Base-by-base conservation (phyloP, 1,140 invertebrate species). In the Charaxes varanes region DNA sequence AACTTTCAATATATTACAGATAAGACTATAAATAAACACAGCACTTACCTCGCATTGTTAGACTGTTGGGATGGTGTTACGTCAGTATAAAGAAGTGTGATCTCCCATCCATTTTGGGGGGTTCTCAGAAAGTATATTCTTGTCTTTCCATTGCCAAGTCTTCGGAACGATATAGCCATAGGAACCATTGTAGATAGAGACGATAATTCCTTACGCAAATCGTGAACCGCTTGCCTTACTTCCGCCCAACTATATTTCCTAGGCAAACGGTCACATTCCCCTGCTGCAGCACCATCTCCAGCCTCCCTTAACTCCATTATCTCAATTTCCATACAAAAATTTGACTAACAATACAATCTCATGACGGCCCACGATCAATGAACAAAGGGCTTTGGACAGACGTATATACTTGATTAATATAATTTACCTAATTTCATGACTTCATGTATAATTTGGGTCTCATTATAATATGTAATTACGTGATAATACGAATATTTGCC, bases 51-150 rank as follows among this genome's bases (percentile, higher is more conserved):
- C 3, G 58, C 38, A 41, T 63, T 73, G 33, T 46, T 68, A 4
- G 66, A 42, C n/a, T 73, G 57, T n/a, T 58, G 28, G 11, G 61
- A 51, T 15, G 60, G 59, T 28, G 89, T 87, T 8, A 97, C 87
- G 73, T 97, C 96, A 2, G 91, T 89, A 68, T 93, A 97, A 1
- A 97, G 83, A 3, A 98, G 73, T 0, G 95, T 97, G 2, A 93
- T 95, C 69, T 97, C 95, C 88, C 94, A 92, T 11, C 92, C 91
- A 60, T 93, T 94, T 6, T 89, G 88, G 0, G 92, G 91, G 6
- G 92, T 92, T 47, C 94, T 92, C 8, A 98, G 86, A 77, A 97
- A 97, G 83, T 97, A 98, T 58, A 97, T 91, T 62, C 94, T 88
- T 21, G 87, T 91, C 40, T 90, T 89, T 30, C 92, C 92, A 82